Evolutionary conservation across 2,888 invertebrate species (phyloP), one percentile per base, ranked within the genome.

Genomic region (Lobophora halterata): DNA sequence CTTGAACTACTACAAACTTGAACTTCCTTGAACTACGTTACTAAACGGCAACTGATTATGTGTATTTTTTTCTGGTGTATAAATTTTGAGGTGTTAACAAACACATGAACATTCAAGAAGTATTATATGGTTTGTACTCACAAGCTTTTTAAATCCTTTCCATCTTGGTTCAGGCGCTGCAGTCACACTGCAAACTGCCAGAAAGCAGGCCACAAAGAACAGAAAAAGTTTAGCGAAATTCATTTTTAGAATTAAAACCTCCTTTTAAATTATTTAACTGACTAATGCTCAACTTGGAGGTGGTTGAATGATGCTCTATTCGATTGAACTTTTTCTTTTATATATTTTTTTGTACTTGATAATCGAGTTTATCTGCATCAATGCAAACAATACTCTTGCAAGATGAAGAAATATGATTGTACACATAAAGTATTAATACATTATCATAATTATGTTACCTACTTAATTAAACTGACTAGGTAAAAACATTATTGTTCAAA

Each of bases 61-160:
- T n/a, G n/a, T n/a, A n/a, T n/a, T n/a, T n/a, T n/a, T n/a, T n/a
- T n/a, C n/a, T n/a, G n/a, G n/a, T n/a, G n/a, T n/a, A n/a, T n/a
- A n/a, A n/a, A n/a, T n/a, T n/a, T n/a, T n/a, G n/a, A n/a, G n/a
- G n/a, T n/a, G n/a, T n/a, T n/a, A n/a, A n/a, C n/a, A n/a, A n/a
- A n/a, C n/a, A n/a, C n/a, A n/a, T n/a, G n/a, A n/a, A n/a, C n/a
- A n/a, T n/a, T n/a, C n/a, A n/a, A n/a, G n/a, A n/a, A n/a, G n/a
- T n/a, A n/a, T n/a, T n/a, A n/a, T n/a, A n/a, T n/a, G n/a, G n/a
- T n/a, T n/a, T n/a, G n/a, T n/a, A 55, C 48, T 19, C 55, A 70
- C 70, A 32, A 70, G 43, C 58, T 71, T 71, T 37, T 70, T 67
- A 18, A 67, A 68, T 0, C 58, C 48, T 45, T 71, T 70, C 71